Conservation (phyloP, 2,888 invertebrate species). For the Aphidoletes aphidimyza region DNA sequence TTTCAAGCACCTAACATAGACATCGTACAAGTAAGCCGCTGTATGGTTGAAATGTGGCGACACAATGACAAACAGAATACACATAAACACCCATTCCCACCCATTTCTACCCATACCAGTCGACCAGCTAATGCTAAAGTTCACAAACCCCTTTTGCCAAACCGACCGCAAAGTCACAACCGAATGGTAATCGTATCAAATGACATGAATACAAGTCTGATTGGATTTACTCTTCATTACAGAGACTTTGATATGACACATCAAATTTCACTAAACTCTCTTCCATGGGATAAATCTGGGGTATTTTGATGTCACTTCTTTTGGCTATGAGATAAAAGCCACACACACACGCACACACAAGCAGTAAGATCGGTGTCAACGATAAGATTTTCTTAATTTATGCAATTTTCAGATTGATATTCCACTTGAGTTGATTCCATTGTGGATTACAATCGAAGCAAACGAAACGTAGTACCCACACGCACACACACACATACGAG, state of each 20-base stretch:
- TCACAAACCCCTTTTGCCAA: not conserved
- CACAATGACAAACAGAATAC: too few relatives aligned
- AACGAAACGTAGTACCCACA: not conserved
- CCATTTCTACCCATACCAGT: too few relatives aligned
- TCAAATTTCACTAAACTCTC: not conserved
- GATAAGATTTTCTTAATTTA: conserved; percentile 12
- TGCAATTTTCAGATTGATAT: conserved; percentile 26
- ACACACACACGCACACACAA: too few relatives aligned
- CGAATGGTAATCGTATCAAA: conserved; percentile 40
- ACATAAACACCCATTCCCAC: too few relatives aligned
- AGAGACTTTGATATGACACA: not conserved
- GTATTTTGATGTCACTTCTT: not conserved
- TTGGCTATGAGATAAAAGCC: not conserved
- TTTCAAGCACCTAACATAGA: too few relatives aligned
- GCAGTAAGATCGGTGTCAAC: not conserved
- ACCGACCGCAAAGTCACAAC: conserved; percentile 1
- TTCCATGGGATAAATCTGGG: not conserved
- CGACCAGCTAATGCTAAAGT: not conserved
- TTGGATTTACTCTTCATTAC: conserved; percentile 49
- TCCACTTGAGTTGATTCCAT: conserved; percentile 1
- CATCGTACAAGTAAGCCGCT: not conserved
- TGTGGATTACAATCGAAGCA: not conserved
- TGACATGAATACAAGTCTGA: conserved; percentile 29
- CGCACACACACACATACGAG: too few relatives aligned
- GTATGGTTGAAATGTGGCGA: not conserved